These are phyloP conservation scores for Syndactyla subalaris DNA, from an alignment of 2,797 vertebrate species.

Conservation along the genomic window DNA sequence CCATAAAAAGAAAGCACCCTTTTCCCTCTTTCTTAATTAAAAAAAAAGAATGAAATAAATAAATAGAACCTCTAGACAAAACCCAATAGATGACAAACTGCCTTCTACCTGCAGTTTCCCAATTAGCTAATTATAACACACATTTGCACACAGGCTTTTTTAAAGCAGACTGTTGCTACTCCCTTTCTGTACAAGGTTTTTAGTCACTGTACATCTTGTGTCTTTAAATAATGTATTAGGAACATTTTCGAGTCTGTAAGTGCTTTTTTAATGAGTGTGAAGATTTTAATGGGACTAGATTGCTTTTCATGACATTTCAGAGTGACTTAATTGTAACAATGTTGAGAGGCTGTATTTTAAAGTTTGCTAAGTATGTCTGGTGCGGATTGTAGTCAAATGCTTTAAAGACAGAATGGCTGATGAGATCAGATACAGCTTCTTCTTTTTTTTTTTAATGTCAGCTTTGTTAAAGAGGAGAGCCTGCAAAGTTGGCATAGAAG, in stretches of 20 bases:
- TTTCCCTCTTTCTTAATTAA: background rate
- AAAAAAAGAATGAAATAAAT: background rate
- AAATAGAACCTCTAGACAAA: background rate
- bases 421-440: slow-evolving; percentile 60
- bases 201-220: slow-evolving; percentile 83
- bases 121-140: slow-evolving; percentile 76
- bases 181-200: slow-evolving; percentile 75
- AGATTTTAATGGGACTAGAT: slow-evolving; percentile 89
- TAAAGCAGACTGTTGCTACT: slow-evolving; percentile 70
- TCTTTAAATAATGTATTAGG: slow-evolving; percentile 88
- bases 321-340: slow-evolving; percentile 88
- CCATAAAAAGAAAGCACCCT: background rate
- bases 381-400: slow-evolving; percentile 72
- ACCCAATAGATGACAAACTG: background rate
- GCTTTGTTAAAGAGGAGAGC: slow-evolving; percentile 17
- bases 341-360: slow-evolving; percentile 83
- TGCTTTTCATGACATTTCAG: slow-evolving; percentile 88
- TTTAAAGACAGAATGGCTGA: slow-evolving; percentile 76
- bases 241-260: slow-evolving; percentile 85
- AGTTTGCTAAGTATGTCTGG: slow-evolving; percentile 82
- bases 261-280: slow-evolving; percentile 89
- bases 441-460: slow-evolving; percentile 8
- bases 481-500: background rate
- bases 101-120: slow-evolving; percentile 72
- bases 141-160: slow-evolving; percentile 55